These are phyloP conservation scores for Hylaeus anthracinus DNA, from an alignment of 1,140 invertebrate species.

Conservation along the genomic window DNA sequence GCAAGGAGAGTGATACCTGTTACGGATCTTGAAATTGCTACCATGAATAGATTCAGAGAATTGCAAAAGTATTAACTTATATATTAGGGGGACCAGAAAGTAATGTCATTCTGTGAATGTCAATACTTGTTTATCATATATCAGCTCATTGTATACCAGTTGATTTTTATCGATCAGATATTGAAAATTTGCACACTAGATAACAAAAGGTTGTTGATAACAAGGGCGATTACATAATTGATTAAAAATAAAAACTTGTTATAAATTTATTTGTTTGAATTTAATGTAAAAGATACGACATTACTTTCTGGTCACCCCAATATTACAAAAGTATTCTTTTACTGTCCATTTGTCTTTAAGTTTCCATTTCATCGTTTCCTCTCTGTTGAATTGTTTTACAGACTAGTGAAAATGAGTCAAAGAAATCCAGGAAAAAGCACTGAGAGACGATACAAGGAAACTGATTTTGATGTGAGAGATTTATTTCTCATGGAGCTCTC, in stretches of 20 bases:
- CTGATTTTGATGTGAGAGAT: conserved; percentile 86
- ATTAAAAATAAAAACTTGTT: no score
- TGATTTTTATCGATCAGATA: no score
- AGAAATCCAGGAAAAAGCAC: conserved; percentile 27
- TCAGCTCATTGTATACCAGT: no score
- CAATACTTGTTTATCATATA: no score
- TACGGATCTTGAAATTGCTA: conserved; percentile 82
- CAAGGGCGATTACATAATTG: no score
- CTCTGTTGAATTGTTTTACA: conserved; percentile 28
- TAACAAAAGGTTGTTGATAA: no score
- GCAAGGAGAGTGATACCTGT: conserved; percentile 84
- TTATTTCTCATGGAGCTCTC: conserved; percentile 90
- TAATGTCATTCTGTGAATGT: no score
- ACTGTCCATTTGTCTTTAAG: not conserved
- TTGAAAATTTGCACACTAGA: no score
- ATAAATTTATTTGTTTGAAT: no score
- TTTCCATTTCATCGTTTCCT: not conserved
- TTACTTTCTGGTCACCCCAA: no score
- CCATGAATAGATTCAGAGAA: conserved; percentile 83
- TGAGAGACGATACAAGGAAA: conserved; percentile 59
- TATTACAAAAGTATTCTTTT: not conserved
- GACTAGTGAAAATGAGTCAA: conserved; percentile 52
- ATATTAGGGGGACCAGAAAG: no score
- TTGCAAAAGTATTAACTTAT: conserved; percentile 81
- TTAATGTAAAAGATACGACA: no score